These are phyloP conservation scores for Geophilus truncorum DNA, from an alignment of 2,888 invertebrate genomes.

Conservation along the genomic window DNA sequence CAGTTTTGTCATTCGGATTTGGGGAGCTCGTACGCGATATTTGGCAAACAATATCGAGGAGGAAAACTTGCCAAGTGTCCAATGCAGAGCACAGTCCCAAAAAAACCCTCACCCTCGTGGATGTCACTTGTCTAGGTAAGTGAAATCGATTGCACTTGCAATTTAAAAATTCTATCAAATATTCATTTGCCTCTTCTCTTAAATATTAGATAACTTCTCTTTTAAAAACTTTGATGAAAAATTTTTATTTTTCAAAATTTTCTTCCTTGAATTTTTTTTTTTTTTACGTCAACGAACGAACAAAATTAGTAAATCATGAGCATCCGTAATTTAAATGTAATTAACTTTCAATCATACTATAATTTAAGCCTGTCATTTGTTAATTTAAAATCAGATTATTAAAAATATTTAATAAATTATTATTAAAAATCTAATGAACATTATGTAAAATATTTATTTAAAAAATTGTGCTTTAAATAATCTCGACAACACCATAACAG, in stretches of 20 bases:
- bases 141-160: background rate
- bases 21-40: background rate
- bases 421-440: too few species aligned
- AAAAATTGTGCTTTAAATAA: too few species aligned
- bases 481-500: too few species aligned
- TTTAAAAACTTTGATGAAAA: background rate
- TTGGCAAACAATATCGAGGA: background rate
- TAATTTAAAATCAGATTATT: too few species aligned
- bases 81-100: background rate
- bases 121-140: constrained; percentile 20
- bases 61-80: background rate
- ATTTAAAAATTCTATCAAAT: background rate
- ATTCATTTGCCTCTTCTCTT: background rate
- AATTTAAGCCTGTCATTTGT: too few species aligned
- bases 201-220: background rate
- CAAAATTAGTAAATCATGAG: too few species aligned
- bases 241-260: too few species aligned
- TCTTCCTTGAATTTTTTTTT: background rate
- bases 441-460: too few species aligned
- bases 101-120: constrained; percentile 25
- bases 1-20: background rate
- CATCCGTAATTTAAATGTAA: too few species aligned
- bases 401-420: too few species aligned
- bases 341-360: too few species aligned
- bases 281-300: background rate